These are phyloP conservation scores for Brachionus plicatilis DNA, from an alignment of 1,140 invertebrate genomes.

Conservation along the genomic window DNA sequence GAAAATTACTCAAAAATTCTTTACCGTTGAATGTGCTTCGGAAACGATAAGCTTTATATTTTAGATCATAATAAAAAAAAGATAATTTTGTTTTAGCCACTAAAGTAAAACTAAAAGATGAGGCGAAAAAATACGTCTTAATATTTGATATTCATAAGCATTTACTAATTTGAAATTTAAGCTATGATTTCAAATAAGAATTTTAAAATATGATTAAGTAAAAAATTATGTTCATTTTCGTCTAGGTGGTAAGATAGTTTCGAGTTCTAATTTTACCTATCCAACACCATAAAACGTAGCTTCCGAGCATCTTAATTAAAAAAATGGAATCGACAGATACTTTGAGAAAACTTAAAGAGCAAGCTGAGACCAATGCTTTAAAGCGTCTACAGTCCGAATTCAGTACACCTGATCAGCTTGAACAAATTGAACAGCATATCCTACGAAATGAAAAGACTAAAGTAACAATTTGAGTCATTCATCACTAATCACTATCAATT, in stretches of 20 bases:
- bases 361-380: constrained; percentile 37
- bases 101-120: neutral
- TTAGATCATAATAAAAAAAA: neutral
- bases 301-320: neutral
- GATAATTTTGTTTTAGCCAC: neutral
- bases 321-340: neutral
- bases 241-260: neutral
- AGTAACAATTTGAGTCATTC: neutral
- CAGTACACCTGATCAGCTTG: constrained; percentile 18
- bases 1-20: too few relatives aligned
- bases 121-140: neutral
- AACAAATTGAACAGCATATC: constrained; percentile 38
- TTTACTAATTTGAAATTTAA: neutral
- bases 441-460: neutral
- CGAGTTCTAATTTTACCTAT: neutral
- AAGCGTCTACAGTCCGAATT: constrained; percentile 9
- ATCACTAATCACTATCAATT: neutral
- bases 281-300: neutral
- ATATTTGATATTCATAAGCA: neutral
- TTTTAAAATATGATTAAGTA: neutral
- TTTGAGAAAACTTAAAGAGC: constrained; percentile 32
- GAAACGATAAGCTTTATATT: neutral
- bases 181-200: neutral
- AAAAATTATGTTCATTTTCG: constrained; percentile 15
- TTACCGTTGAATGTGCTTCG: too few relatives aligned